Base-by-base conservation (phyloP, 2,113 vertebrate species). In the Physeter macrocephalus region DNA sequence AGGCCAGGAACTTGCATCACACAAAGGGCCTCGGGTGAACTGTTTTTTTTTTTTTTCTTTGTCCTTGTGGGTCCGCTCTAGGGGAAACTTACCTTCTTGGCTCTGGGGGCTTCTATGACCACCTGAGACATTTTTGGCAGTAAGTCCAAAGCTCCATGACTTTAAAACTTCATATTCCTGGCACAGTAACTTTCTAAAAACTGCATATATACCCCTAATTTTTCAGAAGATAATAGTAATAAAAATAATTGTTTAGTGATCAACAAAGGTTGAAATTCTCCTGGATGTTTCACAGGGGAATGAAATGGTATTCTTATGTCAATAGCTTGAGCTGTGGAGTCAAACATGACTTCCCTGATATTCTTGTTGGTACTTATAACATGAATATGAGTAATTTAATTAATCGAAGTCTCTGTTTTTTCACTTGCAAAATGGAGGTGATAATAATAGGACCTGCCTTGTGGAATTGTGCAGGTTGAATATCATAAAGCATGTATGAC, bases 191-290 rank as follows among this genome's bases (percentile, higher is more conserved):
- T 85, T 83, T 43, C n/a, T 75, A 31, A 61, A 77, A 75, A 86
- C n/a, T 31, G 39, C 49, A 11, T 75, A 3, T 17, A 62, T 4
- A 49, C 34, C 11, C 12, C 67, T 67, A 69, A 15, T 54, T 93
- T 91, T 95, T 54, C 29, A 84, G 61, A 87, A 95, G 78, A 17
- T 72, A 46, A 39, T 46, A 39, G 21, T 94, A 72, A 62, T 1
- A 71, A 64, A 80, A 88, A 25, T 4, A 54, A 34, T 61, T 46
- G 72, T 25, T 59, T 66, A 49, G 43, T 69, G n/a, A 29, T 86
- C 17, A 77, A 36, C 54, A 41, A 82, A 90, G 8, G 36, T n/a
- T 64, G 57, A 91, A 91, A 64, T 69, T 46, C 41, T 25, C 72
- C 71, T 66, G 52, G 59, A 75, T 10, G 8, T 75, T 54, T 27